phyloP scores from a whole-genome alignment of 2,113 vertebrate species.

The Campylorhamphus procurvoides region DNA sequence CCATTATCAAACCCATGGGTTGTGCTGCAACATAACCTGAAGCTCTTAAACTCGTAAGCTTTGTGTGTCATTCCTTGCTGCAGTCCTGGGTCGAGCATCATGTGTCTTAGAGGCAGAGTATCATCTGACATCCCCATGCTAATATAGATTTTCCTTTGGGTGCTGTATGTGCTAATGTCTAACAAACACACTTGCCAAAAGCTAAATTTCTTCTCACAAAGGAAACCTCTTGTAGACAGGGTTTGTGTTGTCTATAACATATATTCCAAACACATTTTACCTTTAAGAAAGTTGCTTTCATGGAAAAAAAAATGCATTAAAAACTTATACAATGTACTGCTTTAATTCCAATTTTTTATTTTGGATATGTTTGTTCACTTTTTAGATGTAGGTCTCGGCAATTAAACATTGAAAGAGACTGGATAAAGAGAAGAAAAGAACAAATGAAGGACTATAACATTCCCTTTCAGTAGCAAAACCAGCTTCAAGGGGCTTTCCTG shows the following conservation, averaged over 20 bases:
- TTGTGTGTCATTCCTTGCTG: background rate
- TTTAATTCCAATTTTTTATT: background rate
- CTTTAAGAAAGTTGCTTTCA: background rate
- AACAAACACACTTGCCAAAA: background rate
- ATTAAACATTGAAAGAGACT: background rate
- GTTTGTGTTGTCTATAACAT: background rate
- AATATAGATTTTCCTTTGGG: background rate
- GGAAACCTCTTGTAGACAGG: background rate
- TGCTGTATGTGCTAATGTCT: background rate
- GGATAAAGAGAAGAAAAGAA: background rate
- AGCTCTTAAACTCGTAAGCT: background rate
- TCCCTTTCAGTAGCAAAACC: background rate
- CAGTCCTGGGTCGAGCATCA: background rate
- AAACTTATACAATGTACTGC: background rate
- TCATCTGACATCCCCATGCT: background rate
- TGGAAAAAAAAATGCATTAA: background rate
- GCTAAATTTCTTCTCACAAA: background rate
- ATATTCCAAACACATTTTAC: background rate
- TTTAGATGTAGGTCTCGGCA: background rate
- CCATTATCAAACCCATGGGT: background rate
- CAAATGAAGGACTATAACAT: background rate
- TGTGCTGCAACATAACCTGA: background rate
- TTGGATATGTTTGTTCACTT: background rate
- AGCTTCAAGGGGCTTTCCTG: background rate
- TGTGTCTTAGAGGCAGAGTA: background rate